Conservation (phyloP, 1,140 invertebrate species). For the Cydia fagiglandana region DNA sequence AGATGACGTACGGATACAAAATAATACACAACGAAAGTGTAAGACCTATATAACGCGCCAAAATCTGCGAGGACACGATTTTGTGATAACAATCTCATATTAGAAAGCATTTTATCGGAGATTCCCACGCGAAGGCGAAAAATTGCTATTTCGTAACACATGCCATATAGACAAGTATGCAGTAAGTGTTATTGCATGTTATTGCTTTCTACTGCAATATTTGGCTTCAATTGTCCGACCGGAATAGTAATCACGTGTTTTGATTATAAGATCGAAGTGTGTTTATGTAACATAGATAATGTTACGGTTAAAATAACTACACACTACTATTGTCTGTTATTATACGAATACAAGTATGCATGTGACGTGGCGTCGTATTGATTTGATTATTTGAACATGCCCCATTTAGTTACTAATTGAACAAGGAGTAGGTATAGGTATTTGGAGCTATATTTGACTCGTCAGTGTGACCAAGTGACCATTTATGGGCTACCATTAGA, state of each 20-base stretch:
- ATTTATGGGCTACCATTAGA: no score
- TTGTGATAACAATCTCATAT: slow-evolving; percentile 12
- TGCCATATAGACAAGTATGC: not conserved
- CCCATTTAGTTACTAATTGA: no score
- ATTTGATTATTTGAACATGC: not conserved
- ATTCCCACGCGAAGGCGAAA: slow-evolving; percentile 22
- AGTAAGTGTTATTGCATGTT: slow-evolving; percentile 15
- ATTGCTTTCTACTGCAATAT: slow-evolving; percentile 19
- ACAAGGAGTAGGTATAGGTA: no score
- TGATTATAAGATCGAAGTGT: not conserved
- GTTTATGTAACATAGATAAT: slow-evolving; percentile 21
- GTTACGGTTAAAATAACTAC: not conserved
- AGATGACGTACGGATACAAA: not conserved
- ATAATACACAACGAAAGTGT: not conserved
- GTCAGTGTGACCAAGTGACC: no score
- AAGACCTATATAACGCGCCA: not conserved
- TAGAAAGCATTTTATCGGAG: slow-evolving; percentile 25
- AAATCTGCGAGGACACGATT: slow-evolving; percentile 6
- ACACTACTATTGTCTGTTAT: no score
- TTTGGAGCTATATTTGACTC: no score
- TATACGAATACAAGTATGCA: no score
- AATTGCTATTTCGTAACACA: slow-evolving; percentile 23
- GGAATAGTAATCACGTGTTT: not conserved
- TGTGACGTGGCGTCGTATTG: no score
- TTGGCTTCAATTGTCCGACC: not conserved